These are phyloP conservation scores for Chaetodon auriga DNA, from an alignment of 2,113 vertebrate genomes.

Conservation along the genomic window DNA sequence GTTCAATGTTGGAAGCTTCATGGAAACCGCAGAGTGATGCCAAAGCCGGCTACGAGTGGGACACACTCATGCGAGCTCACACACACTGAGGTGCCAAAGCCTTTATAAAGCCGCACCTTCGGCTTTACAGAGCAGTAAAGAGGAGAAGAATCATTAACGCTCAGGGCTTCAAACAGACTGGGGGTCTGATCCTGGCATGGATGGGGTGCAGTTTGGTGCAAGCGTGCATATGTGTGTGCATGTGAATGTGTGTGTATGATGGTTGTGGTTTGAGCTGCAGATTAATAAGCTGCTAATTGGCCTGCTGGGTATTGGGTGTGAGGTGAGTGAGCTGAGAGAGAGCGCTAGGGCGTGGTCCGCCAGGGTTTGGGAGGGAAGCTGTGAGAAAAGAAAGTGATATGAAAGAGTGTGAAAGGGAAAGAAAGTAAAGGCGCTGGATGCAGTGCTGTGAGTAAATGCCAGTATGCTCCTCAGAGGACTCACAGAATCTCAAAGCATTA, in stretches of 20 bases:
- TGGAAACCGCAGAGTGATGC: slow-evolving; percentile 71
- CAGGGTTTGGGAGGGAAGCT: slow-evolving; percentile 37
- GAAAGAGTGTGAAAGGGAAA: slow-evolving; percentile 35
- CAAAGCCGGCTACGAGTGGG: slow-evolving; percentile 40
- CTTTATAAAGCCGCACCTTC: slow-evolving; percentile 79
- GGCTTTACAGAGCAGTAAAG: slow-evolving; percentile 79
- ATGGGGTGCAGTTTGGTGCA: slow-evolving; percentile 66
- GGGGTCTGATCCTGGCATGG: slow-evolving; percentile 57
- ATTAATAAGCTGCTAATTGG: slow-evolving; percentile 85
- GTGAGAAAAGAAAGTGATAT: slow-evolving; percentile 44
- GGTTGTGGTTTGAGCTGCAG: slow-evolving; percentile 74
- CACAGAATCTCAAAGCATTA: neutral
- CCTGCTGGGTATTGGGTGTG: slow-evolving; percentile 77
- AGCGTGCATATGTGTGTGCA: slow-evolving; percentile 7
- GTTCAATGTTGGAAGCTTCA: slow-evolving; percentile 77
- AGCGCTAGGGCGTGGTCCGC: slow-evolving; percentile 47
- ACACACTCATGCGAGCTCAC: slow-evolving; percentile 5
- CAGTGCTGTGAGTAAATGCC: neutral
- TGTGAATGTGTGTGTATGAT: slow-evolving; percentile 14
- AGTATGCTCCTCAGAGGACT: neutral
- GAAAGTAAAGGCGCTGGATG: neutral
- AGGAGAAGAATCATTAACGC: slow-evolving; percentile 81
- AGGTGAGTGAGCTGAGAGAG: slow-evolving; percentile 60
- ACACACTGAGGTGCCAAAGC: slow-evolving; percentile 75
- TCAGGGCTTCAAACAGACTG: slow-evolving; percentile 73